These are phyloP conservation scores for Cremastinae sp. DNA, from an alignment of 2,888 invertebrate species.

Conservation along the genomic window DNA sequence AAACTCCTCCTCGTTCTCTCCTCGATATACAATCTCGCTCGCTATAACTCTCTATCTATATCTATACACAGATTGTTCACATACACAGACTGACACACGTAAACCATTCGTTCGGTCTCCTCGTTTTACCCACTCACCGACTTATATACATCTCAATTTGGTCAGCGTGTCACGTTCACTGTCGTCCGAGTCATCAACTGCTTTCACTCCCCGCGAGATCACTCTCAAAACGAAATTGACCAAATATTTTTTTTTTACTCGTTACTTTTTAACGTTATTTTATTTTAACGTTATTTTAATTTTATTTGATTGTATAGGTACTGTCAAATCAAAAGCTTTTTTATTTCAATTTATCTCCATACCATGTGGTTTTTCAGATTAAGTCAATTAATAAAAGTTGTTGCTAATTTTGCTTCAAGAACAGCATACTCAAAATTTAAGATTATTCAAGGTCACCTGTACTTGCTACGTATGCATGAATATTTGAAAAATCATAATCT, in stretches of 20 bases:
- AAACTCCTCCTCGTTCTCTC: slow-evolving; percentile 35
- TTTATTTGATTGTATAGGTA: too few relatives aligned
- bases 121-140: slow-evolving; percentile 49
- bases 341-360: too few relatives aligned
- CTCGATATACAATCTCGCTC: not conserved
- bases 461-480: too few relatives aligned
- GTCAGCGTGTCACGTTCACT: slow-evolving; percentile 75
- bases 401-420: too few relatives aligned
- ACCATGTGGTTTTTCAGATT: too few relatives aligned
- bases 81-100: not conserved
- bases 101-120: slow-evolving; percentile 10
- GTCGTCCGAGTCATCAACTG: slow-evolving; percentile 63
- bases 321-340: too few relatives aligned
- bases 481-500: too few relatives aligned
- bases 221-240: slow-evolving; percentile 62
- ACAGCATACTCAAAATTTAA: too few relatives aligned
- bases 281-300: too few relatives aligned
- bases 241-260: slow-evolving; percentile 48
- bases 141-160: slow-evolving; percentile 69
- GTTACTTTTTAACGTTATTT: slow-evolving; percentile 57
- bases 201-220: slow-evolving; percentile 69
- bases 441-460: too few relatives aligned
- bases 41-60: not conserved
- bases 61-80: not conserved
- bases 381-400: too few relatives aligned